Evolutionary conservation across 1,140 invertebrate genomes (phyloP).

Genomic region (Ceratina japonica): DNA sequence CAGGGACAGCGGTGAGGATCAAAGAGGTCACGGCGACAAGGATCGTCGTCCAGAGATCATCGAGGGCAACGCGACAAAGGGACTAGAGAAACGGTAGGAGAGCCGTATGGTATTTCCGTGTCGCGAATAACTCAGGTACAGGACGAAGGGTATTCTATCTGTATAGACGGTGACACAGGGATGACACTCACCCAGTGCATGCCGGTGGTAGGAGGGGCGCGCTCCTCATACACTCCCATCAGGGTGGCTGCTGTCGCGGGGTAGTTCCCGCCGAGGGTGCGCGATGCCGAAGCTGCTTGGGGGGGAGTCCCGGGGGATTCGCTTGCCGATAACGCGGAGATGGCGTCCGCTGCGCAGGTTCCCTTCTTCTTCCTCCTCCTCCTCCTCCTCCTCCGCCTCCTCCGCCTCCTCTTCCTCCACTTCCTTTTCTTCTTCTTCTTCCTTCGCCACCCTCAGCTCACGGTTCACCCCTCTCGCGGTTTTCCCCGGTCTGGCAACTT

Average conservation of each 20-base stretch:
- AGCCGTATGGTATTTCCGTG: neutral
- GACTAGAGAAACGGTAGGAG: too few species aligned
- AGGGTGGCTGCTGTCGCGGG: slow-evolving; percentile 79
- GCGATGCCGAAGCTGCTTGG: slow-evolving; percentile 71
- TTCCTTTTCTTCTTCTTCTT: neutral
- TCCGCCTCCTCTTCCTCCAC: slow-evolving; percentile 26
- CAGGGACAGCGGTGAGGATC: neutral
- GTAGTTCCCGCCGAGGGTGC: slow-evolving; percentile 76
- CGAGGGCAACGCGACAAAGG: slow-evolving; percentile 25
- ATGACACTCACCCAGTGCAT: slow-evolving; percentile 81
- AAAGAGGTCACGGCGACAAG: slow-evolving; percentile 9
- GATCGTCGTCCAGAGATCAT: slow-evolving; percentile 27
- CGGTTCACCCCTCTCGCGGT: neutral
- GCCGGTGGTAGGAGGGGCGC: slow-evolving; percentile 80
- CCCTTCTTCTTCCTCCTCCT: slow-evolving; percentile 55
- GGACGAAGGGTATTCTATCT: neutral
- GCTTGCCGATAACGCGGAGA: slow-evolving; percentile 72
- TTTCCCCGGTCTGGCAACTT: neutral
- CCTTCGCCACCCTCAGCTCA: neutral
- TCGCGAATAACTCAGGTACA: slow-evolving; percentile 35
- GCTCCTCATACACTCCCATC: slow-evolving; percentile 82
- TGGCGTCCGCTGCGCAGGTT: slow-evolving; percentile 69
- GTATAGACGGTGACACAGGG: slow-evolving; percentile 35
- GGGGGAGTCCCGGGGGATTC: slow-evolving; percentile 71
- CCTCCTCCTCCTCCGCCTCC: slow-evolving; percentile 31